Base-by-base conservation (phyloP, 2,113 vertebrate species). In the Cyprinodon brontotheroides region DNA sequence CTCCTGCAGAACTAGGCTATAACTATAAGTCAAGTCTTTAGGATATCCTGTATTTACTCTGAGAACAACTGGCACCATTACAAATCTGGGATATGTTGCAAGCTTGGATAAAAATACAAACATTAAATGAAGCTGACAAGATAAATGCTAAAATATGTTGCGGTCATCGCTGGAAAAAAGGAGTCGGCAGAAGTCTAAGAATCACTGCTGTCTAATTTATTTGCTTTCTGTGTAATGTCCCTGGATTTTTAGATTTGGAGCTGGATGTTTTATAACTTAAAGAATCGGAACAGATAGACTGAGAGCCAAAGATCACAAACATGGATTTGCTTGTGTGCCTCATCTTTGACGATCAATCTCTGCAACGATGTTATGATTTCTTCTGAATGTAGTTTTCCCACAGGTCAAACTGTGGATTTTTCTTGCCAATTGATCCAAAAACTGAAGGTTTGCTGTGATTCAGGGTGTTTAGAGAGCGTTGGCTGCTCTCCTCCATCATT, bases 401-500 rank as follows among this genome's bases (percentile, higher is more conserved):
- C 60, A 77, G 57, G 66, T 83, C 83, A 62, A 66, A 60, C 77
- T 81, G 74, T 73, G 68, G 79, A 60, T 43, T 65, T 78, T 60
- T 59, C 20, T 68, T 76, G 59, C 70, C 17, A 22, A 61, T 40
- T 12, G 17, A 57, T 79, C 36, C 61, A 48, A 69, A 75, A 76
- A 57, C 3, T 7, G 65, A 48, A 65, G 40, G 17, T 80, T 81
- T 80, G 53, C 79, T 78, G 64, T 20, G 72, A 84, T 78, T 76
- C 57, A 67, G 65, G 74, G 75, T 87, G 87, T 90, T 88, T 80
- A 80, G 81, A 90, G 90, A 86, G 84, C 66, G 66, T 81, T 90
- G 89, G 85, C 89, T 82, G 70, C 83, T 66, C 80, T 75, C 70
- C 81, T 75, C 80, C 80, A 70, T 89, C 88, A 87, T 91, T 92